These are phyloP conservation scores for Diorhabda carinulata DNA, from an alignment of 1,140 invertebrate genomes.

Conservation along the genomic window DNA sequence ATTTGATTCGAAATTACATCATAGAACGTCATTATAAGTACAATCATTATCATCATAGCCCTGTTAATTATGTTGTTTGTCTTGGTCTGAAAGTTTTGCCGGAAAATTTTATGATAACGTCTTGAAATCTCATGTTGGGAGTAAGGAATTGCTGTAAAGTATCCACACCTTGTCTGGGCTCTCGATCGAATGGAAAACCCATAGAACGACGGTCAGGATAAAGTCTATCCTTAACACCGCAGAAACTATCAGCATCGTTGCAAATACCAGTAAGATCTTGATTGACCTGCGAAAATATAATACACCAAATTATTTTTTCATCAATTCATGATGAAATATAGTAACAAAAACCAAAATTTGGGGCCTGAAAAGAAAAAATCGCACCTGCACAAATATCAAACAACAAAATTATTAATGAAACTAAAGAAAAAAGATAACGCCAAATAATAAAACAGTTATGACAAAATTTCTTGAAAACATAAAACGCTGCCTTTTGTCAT, in stretches of 20 bases:
- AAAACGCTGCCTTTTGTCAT: too few species aligned
- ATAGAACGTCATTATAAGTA: too few species aligned
- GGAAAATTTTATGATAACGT: constrained; percentile 53
- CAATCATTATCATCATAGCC: too few species aligned
- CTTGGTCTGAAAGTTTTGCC: constrained; percentile 43
- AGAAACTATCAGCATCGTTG: constrained; percentile 68
- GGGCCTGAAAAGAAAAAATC: too few species aligned
- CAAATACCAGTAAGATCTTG: constrained; percentile 49
- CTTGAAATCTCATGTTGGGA: constrained; percentile 62
- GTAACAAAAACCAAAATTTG: too few species aligned
- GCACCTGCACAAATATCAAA: too few species aligned
- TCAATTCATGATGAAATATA: too few species aligned
- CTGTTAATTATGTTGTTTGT: neutral
- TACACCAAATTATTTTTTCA: neutral
- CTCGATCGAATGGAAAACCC: constrained; percentile 75
- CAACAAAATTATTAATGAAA: too few species aligned
- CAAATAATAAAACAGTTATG: too few species aligned
- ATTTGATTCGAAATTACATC: too few species aligned
- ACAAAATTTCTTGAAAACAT: too few species aligned
- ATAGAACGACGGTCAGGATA: constrained; percentile 70
- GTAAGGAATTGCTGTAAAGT: constrained; percentile 61
- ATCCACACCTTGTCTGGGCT: constrained; percentile 50
- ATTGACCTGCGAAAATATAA: constrained; percentile 27
- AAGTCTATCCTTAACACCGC: constrained; percentile 66
- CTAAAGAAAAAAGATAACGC: too few species aligned